Conservation (phyloP, 2,113 vertebrate genomes). For the Guaruba guarouba region DNA sequence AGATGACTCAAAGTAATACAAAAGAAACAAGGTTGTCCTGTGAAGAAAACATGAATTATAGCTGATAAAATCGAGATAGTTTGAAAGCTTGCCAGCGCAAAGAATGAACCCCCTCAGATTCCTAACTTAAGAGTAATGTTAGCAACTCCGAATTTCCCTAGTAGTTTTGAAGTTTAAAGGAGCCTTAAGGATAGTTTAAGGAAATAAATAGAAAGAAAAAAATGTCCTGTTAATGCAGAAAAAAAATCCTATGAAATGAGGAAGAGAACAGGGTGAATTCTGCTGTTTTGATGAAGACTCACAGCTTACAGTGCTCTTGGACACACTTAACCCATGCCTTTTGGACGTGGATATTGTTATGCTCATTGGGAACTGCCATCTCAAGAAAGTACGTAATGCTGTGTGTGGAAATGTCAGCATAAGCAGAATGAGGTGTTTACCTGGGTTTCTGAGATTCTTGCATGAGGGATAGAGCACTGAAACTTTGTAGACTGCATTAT, state of each 20-base stretch:
- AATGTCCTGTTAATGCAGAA: background rate
- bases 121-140: constrained; percentile 48
- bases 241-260: background rate
- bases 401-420: background rate
- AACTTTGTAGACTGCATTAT: background rate
- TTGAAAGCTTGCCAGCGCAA: constrained; percentile 63
- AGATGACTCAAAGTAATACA: constrained; percentile 67
- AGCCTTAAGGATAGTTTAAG: constrained; percentile 38
- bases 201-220: constrained; percentile 31
- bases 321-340: background rate
- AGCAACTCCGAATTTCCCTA: constrained; percentile 26
- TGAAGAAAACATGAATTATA: constrained; percentile 64
- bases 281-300: constrained; percentile 9
- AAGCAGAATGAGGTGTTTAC: constrained; percentile 4
- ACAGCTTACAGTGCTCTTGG: background rate
- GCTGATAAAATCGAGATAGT: constrained; percentile 69
- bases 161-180: constrained; percentile 46
- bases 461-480: background rate
- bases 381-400: background rate
- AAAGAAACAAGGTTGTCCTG: constrained; percentile 60
- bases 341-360: background rate
- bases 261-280: constrained; percentile 43
- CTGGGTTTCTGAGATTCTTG: background rate
- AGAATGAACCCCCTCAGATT: constrained; percentile 59
- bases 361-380: background rate